phyloP scores from a whole-genome alignment of 2,797 vertebrate species.

The Tiaroga cobitis region DNA sequence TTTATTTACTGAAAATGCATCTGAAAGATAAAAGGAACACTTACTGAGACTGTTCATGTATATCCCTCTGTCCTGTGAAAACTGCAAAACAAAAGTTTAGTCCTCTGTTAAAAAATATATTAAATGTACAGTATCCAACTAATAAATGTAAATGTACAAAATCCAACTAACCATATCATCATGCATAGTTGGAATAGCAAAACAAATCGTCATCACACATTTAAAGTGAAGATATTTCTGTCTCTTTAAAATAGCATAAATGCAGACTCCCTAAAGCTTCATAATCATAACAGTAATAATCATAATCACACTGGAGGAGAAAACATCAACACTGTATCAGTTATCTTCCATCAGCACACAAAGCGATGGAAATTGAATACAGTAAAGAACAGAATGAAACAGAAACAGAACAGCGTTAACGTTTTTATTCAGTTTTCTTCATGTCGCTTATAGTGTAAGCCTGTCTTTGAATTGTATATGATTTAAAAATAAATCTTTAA shows the following conservation, averaged over 20 bases:
- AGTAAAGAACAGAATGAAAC: too few relatives aligned
- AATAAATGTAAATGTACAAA: too few relatives aligned
- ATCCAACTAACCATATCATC: too few relatives aligned
- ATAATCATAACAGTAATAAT: too few relatives aligned
- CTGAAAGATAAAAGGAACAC: conserved; percentile 11
- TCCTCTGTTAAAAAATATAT: neutral
- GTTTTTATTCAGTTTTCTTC: neutral
- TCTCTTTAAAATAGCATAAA: too few relatives aligned
- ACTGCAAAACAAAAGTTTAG: neutral
- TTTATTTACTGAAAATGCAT: neutral
- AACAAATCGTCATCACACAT: too few relatives aligned
- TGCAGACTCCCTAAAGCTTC: too few relatives aligned
- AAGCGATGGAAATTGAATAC: too few relatives aligned
- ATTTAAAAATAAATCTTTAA: neutral
- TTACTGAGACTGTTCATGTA: conserved; percentile 40
- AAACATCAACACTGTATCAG: neutral
- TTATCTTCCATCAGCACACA: too few relatives aligned
- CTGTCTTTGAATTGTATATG: neutral
- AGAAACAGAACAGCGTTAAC: neutral
- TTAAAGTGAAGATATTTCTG: too few relatives aligned
- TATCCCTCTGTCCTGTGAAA: conserved; percentile 29
- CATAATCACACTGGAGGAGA: neutral
- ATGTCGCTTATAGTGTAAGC: neutral
- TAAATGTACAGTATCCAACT: too few relatives aligned
- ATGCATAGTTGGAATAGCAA: too few relatives aligned